phyloP scores from a whole-genome alignment of 1,140 invertebrate genomes.

The Gryllus bimaculatus region DNA sequence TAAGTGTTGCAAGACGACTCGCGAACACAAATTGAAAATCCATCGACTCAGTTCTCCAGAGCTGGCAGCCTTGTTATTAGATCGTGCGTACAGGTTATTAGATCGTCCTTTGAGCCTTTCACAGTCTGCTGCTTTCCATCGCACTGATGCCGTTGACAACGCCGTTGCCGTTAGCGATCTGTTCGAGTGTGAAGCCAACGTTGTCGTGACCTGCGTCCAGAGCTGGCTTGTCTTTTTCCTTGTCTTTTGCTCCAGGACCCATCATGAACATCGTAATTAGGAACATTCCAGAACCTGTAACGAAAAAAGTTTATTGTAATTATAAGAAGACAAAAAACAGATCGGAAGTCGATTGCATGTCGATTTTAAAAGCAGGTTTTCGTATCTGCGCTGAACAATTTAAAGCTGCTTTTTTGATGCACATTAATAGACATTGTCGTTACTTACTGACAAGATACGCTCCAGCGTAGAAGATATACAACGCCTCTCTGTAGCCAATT shows the following conservation, averaged over 20 bases:
- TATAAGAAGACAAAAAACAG: background rate
- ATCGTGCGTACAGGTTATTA: background rate
- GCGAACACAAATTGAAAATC: background rate
- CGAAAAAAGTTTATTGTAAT: background rate
- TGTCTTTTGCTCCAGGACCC: constrained; percentile 36
- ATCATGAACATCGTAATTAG: constrained; percentile 60
- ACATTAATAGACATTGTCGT: background rate
- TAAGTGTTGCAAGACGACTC: background rate
- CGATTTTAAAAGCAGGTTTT: background rate
- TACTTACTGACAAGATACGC: constrained; percentile 73
- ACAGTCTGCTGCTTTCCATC: constrained; percentile 18
- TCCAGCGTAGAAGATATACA: constrained; percentile 80
- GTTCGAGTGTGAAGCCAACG: constrained; percentile 17
- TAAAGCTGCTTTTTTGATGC: background rate
- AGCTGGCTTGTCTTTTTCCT: background rate
- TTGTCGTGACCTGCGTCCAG: constrained; percentile 13
- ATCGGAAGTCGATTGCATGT: background rate
- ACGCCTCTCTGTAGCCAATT: constrained; percentile 69
- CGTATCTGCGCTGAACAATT: background rate
- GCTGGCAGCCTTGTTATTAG: too few relatives aligned
- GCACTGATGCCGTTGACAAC: background rate
- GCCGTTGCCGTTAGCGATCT: background rate
- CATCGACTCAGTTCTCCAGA: background rate
- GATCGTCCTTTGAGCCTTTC: background rate
- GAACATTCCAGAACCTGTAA: constrained; percentile 57